Evolutionary conservation across 1,140 invertebrate genomes (phyloP), one percentile per base, ranked within the genome.

Genomic region (Tetraneura akinire): DNA sequence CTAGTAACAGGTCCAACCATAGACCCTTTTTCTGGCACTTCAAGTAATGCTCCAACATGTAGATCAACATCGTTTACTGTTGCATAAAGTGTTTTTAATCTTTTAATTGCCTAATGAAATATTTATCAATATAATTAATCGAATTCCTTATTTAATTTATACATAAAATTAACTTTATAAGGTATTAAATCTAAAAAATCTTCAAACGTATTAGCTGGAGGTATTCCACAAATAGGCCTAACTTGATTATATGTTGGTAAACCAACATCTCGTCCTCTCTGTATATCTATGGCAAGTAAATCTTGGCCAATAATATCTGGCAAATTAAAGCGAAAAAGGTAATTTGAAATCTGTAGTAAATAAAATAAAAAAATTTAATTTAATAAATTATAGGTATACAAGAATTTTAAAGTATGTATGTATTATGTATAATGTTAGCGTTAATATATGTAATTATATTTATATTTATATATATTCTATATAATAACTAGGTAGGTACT

Each of bases 1-100:
- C 95, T 92, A 86, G 99, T 97, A 68, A 95, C 97, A 8, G 96
- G 95, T 53, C 96, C 96, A 53, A 97, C 88, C 90, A 97, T 93
- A 49, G 93, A 94, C 60, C 93, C 94, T 18, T 91, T 91, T 64
- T 95, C 87, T 8, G 93, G 91, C 60, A 91, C 88, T 86, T 98
- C 96, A 3, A 94, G 94, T 6, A 98, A 94, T 53, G 96, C 96
- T 32, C 92, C 94, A 32, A 94, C 95, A 94, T 94, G 96, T 29
- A 97, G 87, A 87, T 97, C 95, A 57, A 96, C 92, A 85, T 96
- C 95, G 47, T 90, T 87, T 47, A 91, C 90, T 82, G 88, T 87
- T 26, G 86, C 85, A 83, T 93, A 93, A 3, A 91, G 83, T 3
- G 80, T 84, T 47, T 83, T 84, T 45, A 92, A 83, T 82, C 87